Conservation (phyloP, 2,888 invertebrate species). For the Patella pellucida region DNA sequence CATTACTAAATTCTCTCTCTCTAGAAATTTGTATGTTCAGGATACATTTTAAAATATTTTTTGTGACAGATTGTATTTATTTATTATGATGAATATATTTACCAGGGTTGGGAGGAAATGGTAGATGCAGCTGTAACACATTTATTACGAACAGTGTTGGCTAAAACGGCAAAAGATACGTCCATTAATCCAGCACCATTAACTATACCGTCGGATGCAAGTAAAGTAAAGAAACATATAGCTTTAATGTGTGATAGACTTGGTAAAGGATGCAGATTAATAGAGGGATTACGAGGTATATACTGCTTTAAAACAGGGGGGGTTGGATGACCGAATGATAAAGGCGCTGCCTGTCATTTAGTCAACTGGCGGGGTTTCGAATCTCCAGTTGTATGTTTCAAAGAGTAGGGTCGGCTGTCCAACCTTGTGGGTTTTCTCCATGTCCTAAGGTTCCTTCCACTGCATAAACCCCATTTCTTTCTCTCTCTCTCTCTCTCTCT, state of each 20-base stretch:
- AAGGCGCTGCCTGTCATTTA: too few species aligned
- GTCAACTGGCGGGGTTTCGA: too few species aligned
- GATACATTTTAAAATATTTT: slow-evolving; percentile 2
- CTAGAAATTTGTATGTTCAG: too few species aligned
- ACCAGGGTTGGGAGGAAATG: slow-evolving; percentile 85
- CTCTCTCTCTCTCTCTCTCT: too few species aligned
- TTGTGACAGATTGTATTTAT: slow-evolving; percentile 16
- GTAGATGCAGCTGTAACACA: slow-evolving; percentile 79
- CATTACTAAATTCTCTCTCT: too few species aligned
- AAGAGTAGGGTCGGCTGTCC: too few species aligned
- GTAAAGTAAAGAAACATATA: slow-evolving; percentile 72
- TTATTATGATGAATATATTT: slow-evolving; percentile 14
- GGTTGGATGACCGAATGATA: too few species aligned
- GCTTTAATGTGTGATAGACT: slow-evolving; percentile 70
- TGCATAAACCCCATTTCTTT: too few species aligned
- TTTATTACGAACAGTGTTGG: slow-evolving; percentile 76
- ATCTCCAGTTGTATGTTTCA: too few species aligned
- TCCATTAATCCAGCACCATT: slow-evolving; percentile 66
- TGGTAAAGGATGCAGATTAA: slow-evolving; percentile 67
- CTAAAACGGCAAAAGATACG: slow-evolving; percentile 77
- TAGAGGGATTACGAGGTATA: slow-evolving; percentile 55
- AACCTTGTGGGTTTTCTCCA: too few species aligned
- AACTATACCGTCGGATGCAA: slow-evolving; percentile 66
- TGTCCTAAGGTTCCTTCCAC: too few species aligned
- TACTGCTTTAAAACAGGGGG: too few species aligned